These are phyloP conservation scores for Caenorhabditis uteleia DNA, from an alignment of 2,888 invertebrate genomes.

Conservation along the genomic window DNA sequence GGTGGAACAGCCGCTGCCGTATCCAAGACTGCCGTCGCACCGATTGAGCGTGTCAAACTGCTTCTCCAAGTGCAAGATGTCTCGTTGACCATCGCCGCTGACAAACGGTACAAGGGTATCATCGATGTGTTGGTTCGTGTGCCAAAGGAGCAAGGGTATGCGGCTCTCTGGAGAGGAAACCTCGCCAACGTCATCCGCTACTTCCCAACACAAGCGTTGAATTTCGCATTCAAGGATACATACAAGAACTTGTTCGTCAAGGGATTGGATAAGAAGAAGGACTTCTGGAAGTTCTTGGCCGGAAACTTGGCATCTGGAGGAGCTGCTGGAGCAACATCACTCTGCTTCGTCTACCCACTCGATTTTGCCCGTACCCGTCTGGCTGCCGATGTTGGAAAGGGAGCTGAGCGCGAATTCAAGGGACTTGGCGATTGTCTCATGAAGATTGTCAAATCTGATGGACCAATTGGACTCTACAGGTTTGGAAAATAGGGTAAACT, in stretches of 20 bases:
- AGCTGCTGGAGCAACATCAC: conserved; percentile 89
- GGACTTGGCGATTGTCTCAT: conserved; percentile 86
- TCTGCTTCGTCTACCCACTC: conserved; percentile 91
- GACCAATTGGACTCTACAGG: conserved; percentile 82
- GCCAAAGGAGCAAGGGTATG: conserved; percentile 68
- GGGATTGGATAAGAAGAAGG: conserved; percentile 82
- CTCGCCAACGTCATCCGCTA: conserved; percentile 74
- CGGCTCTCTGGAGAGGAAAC: conserved; percentile 72
- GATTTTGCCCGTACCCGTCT: conserved; percentile 91
- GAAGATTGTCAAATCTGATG: conserved; percentile 83
- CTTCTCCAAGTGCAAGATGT: conserved; percentile 60
- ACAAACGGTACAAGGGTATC: conserved; percentile 67
- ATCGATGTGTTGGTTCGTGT: conserved; percentile 60
- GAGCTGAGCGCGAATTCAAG: conserved; percentile 82
- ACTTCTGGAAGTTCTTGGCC: conserved; percentile 78
- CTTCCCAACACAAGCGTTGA: conserved; percentile 90
- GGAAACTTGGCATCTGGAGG: conserved; percentile 87
- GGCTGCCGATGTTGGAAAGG: conserved; percentile 87
- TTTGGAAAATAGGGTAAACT: neutral
- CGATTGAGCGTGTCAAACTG: conserved; percentile 88
- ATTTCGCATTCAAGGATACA: conserved; percentile 85
- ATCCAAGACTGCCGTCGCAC: conserved; percentile 91
- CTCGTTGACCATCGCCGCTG: conserved; percentile 57
- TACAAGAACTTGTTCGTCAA: conserved; percentile 63
- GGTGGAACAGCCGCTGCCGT: conserved; percentile 78